phyloP scores from a whole-genome alignment of 2,888 invertebrate genomes.

The Heliothis peltigera region DNA sequence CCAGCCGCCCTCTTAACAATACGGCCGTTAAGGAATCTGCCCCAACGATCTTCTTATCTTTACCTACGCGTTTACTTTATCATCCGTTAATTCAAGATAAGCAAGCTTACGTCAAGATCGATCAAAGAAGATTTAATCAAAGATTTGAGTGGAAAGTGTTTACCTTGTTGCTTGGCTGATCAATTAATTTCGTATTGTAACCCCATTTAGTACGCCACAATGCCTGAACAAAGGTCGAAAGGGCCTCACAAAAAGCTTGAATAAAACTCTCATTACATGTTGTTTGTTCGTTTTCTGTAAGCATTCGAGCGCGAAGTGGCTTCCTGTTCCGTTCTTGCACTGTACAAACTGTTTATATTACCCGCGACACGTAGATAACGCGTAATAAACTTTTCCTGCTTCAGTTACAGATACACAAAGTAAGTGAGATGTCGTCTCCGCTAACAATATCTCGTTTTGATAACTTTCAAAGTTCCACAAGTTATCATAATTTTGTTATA shows the following conservation, averaged over 20 bases:
- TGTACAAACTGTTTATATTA: conserved; percentile 62
- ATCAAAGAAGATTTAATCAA: conserved; percentile 15
- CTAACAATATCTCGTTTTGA: conserved; percentile 52
- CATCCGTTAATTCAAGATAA: conserved; percentile 54
- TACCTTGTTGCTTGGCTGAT: conserved; percentile 23
- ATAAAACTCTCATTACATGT: conserved; percentile 79
- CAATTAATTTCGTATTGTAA: conserved; percentile 60
- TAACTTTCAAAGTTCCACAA: conserved; percentile 42
- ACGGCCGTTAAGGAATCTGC: conserved; percentile 66
- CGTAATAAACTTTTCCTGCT: conserved; percentile 69
- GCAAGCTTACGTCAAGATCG: conserved; percentile 25
- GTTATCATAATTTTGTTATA: conserved; percentile 50
- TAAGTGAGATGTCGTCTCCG: conserved; percentile 28
- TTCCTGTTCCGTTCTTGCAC: conserved; percentile 81
- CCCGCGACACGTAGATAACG: conserved; percentile 64
- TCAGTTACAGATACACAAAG: conserved; percentile 49
- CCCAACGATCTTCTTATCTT: conserved; percentile 64
- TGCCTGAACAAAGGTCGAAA: conserved; percentile 74
- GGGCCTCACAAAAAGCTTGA: conserved; percentile 79
- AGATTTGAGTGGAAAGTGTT: conserved; percentile 29
- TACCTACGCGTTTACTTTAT: conserved; percentile 60
- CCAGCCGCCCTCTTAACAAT: conserved; percentile 58
- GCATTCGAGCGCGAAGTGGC: conserved; percentile 74
- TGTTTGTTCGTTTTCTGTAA: conserved; percentile 76
- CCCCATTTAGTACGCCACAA: conserved; percentile 64